Evolutionary conservation across 2,113 vertebrate genomes (phyloP).

Genomic region (Callopanchax toddi): DNA sequence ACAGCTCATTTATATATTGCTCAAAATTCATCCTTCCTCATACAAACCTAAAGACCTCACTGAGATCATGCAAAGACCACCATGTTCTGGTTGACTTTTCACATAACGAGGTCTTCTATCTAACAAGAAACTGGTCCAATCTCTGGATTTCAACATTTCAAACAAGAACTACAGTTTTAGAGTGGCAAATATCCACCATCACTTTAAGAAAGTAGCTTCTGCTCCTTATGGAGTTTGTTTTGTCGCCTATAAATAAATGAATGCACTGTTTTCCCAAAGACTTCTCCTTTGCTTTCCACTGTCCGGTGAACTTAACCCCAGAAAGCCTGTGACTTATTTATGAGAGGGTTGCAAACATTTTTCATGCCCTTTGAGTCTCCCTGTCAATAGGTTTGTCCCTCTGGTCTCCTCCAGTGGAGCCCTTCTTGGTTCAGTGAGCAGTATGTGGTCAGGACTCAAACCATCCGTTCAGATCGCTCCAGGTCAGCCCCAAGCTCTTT

Average conservation of each 20-base stretch:
- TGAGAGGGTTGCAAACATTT: conserved; percentile 3
- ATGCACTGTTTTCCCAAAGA: not conserved
- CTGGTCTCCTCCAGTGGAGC: not conserved
- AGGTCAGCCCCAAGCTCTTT: conserved; percentile 9
- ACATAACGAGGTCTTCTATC: too few relatives aligned
- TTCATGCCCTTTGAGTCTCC: conserved; percentile 6
- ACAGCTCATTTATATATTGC: too few relatives aligned
- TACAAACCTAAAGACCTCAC: too few relatives aligned
- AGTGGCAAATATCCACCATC: too few relatives aligned
- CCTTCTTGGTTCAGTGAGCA: conserved; percentile 4
- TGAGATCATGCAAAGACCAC: too few relatives aligned
- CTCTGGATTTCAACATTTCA: too few relatives aligned
- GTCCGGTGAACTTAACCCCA: not conserved
- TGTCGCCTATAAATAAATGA: not conserved
- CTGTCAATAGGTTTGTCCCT: not conserved
- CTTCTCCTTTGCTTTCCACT: not conserved
- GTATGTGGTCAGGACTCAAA: conserved; percentile 3
- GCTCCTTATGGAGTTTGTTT: not conserved
- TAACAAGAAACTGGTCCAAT: too few relatives aligned
- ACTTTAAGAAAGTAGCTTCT: not conserved
- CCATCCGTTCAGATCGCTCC: conserved; percentile 10
- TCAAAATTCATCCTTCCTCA: too few relatives aligned
- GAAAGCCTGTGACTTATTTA: conserved; percentile 1
- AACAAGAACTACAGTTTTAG: too few relatives aligned
- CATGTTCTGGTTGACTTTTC: too few relatives aligned